Evolutionary conservation across 2,888 invertebrate species (phyloP).

Genomic region (Lysandra coridon): DNA sequence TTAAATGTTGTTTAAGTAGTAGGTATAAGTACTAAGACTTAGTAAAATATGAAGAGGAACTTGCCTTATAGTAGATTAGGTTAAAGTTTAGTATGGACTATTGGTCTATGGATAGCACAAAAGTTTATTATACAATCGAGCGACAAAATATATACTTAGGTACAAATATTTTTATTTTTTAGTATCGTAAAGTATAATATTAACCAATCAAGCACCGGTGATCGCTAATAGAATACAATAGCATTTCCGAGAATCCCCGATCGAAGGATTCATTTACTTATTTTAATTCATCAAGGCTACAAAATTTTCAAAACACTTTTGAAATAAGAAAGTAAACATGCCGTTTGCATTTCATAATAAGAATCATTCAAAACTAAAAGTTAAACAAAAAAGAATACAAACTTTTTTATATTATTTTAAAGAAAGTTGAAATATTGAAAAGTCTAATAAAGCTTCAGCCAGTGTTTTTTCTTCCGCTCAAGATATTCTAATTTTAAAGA

Average conservation of each 20-base stretch:
- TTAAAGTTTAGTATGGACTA: too few species aligned
- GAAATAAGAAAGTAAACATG: neutral
- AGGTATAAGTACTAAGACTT: too few species aligned
- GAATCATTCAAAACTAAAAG: neutral
- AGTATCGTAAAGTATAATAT: neutral
- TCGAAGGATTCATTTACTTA: neutral
- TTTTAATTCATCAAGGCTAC: conserved; percentile 1
- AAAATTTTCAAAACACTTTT: neutral
- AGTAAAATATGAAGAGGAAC: too few species aligned
- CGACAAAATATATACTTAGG: neutral
- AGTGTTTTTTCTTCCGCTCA: neutral
- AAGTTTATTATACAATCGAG: neutral
- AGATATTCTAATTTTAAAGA: neutral
- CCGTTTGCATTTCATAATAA: neutral
- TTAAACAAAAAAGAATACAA: neutral
- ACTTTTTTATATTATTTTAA: neutral
- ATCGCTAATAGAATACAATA: too few species aligned
- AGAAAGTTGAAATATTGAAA: neutral
- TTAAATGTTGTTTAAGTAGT: too few species aligned
- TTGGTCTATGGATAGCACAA: neutral
- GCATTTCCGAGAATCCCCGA: too few species aligned
- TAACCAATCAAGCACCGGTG: too few species aligned
- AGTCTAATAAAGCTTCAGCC: neutral
- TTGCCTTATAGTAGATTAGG: too few species aligned
- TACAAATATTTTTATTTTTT: neutral